Evolutionary conservation across 2,113 vertebrate genomes (phyloP).

Genomic region (Erythrocebus patas): DNA sequence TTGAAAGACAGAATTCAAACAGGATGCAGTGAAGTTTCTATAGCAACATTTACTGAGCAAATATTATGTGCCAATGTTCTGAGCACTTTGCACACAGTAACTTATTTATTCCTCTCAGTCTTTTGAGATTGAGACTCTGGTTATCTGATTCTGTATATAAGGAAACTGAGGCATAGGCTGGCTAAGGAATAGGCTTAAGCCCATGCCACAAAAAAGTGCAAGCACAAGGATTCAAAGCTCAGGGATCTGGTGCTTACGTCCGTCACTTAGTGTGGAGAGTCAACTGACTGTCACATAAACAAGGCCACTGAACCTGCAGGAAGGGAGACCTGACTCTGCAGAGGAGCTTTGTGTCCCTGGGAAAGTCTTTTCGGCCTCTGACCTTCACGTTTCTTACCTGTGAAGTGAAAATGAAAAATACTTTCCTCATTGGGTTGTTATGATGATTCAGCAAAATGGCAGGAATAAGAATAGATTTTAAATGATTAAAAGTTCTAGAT

Average conservation of each 20-base stretch:
- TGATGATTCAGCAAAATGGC: background rate
- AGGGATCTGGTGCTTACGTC: fast-evolving
- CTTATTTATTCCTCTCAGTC: background rate
- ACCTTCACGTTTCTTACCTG: background rate
- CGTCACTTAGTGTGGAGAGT: background rate
- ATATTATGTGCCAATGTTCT: background rate
- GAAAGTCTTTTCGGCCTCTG: background rate
- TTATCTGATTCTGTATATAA: background rate
- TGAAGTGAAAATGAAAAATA: background rate
- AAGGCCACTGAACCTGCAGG: background rate
- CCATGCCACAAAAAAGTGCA: background rate
- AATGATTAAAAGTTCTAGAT: background rate
- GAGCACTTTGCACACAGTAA: background rate
- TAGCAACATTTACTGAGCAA: slow-evolving; percentile 33
- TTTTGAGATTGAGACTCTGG: background rate
- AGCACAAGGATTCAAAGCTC: background rate
- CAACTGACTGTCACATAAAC: background rate
- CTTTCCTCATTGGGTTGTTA: background rate
- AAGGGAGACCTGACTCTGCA: background rate
- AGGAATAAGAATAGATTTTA: background rate
- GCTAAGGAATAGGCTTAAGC: background rate
- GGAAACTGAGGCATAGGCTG: background rate
- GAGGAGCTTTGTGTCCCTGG: background rate
- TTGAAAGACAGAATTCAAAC: slow-evolving; percentile 31
- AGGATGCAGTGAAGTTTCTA: slow-evolving; percentile 14